A percentile compares a stretch with the other conserved stretches of the same genome.
phyloP scores from a whole-genome alignment of 2,888 invertebrate species.

The Dynastes hyllus region DNA sequence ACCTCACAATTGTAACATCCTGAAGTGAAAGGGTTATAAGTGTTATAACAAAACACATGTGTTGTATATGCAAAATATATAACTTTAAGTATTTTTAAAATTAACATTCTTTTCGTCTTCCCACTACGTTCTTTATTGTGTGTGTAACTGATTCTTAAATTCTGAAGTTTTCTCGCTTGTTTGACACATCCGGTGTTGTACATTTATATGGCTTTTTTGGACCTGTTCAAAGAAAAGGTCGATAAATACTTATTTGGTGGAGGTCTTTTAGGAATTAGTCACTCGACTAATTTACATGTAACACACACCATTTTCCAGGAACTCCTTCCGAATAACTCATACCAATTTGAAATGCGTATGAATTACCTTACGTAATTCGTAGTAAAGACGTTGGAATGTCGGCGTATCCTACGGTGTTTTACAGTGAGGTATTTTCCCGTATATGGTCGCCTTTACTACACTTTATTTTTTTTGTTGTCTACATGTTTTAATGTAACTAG shows the following conservation, averaged over 20 bases:
- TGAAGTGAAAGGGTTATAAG: no score
- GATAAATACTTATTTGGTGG: slow-evolving; percentile 34
- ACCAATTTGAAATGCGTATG: slow-evolving; percentile 30
- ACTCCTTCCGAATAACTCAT: slow-evolving; percentile 30
- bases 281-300: slow-evolving; percentile 36
- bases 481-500: no score
- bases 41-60: no score
- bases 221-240: slow-evolving; percentile 18
- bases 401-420: no score
- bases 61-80: no score
- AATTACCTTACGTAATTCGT: slow-evolving; percentile 29
- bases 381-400: not conserved
- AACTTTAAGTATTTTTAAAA: no score
- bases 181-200: slow-evolving; percentile 11
- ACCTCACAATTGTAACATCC: no score
- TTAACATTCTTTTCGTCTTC: no score
- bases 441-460: no score
- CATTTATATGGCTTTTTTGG: not conserved
- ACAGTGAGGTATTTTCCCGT: no score
- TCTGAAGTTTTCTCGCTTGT: not conserved
- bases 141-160: not conserved
- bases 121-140: not conserved
- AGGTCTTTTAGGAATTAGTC: slow-evolving; percentile 26
- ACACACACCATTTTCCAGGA: slow-evolving; percentile 27
- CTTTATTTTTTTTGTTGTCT: no score